Evolutionary conservation across 1,140 invertebrate genomes (phyloP), one percentile per base, ranked within the genome.

Genomic region (Coelopa frigida): DNA sequence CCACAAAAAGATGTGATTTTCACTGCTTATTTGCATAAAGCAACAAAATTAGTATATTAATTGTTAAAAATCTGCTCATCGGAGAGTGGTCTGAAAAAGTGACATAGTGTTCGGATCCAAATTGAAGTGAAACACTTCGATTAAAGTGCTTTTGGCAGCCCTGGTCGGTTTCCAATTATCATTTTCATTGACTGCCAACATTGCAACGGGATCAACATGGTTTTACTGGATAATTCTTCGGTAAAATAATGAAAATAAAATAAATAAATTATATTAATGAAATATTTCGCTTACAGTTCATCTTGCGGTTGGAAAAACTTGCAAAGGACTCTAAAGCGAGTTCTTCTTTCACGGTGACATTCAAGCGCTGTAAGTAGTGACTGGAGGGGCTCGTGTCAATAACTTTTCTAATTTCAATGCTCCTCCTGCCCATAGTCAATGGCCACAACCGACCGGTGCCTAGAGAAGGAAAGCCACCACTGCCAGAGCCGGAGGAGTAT

Each of bases 341-440:
- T 58, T 79, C 79, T 20, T 78, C 80, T 22, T 79, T 84, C 20
- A 73, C 73, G n/a, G 70, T 84, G 47, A 82, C 79, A 42, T 81
- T 83, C 57, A 84, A 83, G 63, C 73, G 78, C 68, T 83, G 81
- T 82, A 75, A 79, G 79, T 76, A 49, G 12, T 15, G 6, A 46
- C 12, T 37, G 33, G 15, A 39, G 38, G 20, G 42, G 18, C 37
- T 31, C 20, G 20, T 32, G 27, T 41, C 27, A 22, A 35, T 45
- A 42, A 46, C 47, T 23, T 32, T 37, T 38, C 32, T 46, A 35
- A 31, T 53, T 50, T 37, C n/a, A 41, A 17, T 45, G 21, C 26
- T n/a, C n/a, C n/a, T n/a, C n/a, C n/a, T n/a, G n/a, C n/a, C n/a
- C 35, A 27, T 52, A 88, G 85, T 83, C 73, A 81, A 88, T 80